Percentiles rank a stretch among this genome's conserved stretches.
phyloP scores from a whole-genome alignment of 2,113 vertebrate genomes.

The Thamnaconus septentrionalis region DNA sequence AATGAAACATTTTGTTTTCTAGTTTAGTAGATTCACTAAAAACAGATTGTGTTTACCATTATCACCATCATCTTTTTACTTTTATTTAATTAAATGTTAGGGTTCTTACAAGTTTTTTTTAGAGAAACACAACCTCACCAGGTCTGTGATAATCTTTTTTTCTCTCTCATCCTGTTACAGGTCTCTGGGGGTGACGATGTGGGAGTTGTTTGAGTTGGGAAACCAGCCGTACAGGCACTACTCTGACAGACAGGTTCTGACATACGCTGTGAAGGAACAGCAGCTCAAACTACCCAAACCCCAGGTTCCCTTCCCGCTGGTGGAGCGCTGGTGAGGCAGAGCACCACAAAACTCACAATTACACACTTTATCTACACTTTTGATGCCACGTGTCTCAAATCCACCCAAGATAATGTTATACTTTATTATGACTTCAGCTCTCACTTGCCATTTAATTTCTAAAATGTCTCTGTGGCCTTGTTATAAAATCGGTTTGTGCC shows the following conservation, averaged over 20 bases:
- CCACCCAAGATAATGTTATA: conserved; percentile 12
- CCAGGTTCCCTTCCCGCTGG: conserved; percentile 84
- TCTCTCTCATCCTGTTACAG: conserved; percentile 65
- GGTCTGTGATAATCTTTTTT: too few relatives aligned
- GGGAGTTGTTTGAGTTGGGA: conserved; percentile 96
- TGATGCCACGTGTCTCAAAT: conserved; percentile 1
- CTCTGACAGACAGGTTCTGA: conserved; percentile 93
- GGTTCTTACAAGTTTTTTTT: too few relatives aligned
- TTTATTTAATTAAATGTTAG: not conserved
- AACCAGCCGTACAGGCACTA: conserved; percentile 90
- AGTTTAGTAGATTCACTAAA: too few relatives aligned
- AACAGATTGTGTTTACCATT: not conserved
- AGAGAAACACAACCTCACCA: too few relatives aligned
- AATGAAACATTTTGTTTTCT: too few relatives aligned
- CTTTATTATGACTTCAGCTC: not conserved
- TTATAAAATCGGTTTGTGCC: conserved; percentile 32
- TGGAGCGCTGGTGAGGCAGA: conserved; percentile 91
- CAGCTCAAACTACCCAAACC: conserved; percentile 94
- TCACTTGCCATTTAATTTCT: conserved; percentile 24
- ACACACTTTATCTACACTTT: not conserved
- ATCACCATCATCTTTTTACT: not conserved
- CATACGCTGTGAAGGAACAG: conserved; percentile 93
- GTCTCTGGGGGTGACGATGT: conserved; percentile 93
- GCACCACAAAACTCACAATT: conserved; percentile 2
- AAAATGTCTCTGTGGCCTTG: conserved; percentile 10